Evolutionary conservation across 35 echinoderm and acorn worm species (phyloP).

Genomic region (Acanthaster planci): DNA sequence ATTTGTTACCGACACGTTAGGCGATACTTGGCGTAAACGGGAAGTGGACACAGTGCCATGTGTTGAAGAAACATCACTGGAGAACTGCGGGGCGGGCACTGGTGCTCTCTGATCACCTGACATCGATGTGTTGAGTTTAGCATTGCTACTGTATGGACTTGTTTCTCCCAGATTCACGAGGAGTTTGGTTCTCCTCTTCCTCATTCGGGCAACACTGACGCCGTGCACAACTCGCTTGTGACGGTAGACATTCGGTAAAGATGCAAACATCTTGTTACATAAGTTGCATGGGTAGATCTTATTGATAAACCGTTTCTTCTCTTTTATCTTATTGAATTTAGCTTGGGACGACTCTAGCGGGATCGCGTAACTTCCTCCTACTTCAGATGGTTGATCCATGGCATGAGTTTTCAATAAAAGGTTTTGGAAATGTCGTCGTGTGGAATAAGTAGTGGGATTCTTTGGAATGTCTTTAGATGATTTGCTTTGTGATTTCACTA

Average conservation of each 20-base stretch:
- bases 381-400: neutral
- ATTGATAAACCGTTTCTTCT: neutral
- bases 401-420: too few species aligned
- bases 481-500: too few species aligned
- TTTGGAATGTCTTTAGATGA: too few species aligned
- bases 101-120: neutral
- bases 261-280: slow-evolving; percentile 28
- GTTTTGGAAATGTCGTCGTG: too few species aligned
- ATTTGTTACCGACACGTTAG: neutral
- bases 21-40: neutral
- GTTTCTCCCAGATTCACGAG: too few species aligned
- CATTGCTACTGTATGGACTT: too few species aligned
- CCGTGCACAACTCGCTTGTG: slow-evolving; percentile 39
- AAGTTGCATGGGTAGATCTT: slow-evolving; percentile 25
- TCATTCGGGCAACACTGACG: neutral
- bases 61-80: neutral
- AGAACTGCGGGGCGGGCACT: neutral
- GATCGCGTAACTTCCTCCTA: neutral
- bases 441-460: too few species aligned
- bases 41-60: neutral
- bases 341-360: neutral
- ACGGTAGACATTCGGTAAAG: slow-evolving; percentile 14
- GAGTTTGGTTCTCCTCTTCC: neutral
- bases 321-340: neutral
- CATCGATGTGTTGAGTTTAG: too few species aligned